Conservation (phyloP, 2,888 invertebrate genomes). For the Octonoba sinensis region DNA sequence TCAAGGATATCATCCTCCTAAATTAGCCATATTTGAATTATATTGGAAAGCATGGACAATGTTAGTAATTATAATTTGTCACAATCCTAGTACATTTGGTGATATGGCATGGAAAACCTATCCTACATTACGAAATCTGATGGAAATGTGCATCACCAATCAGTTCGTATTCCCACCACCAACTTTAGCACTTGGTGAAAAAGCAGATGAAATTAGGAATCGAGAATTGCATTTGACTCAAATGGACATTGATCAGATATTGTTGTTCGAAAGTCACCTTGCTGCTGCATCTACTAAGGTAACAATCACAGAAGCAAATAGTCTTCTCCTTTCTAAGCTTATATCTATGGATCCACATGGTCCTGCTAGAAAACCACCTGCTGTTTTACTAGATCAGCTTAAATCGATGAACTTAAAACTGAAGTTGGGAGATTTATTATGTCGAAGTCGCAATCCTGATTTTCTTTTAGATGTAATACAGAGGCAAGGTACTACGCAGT, state of each 20-base stretch:
- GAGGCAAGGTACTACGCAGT: conserved; percentile 75
- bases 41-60: conserved; percentile 97
- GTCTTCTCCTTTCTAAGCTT: conserved; percentile 85
- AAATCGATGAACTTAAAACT: conserved; percentile 82
- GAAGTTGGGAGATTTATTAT: conserved; percentile 88
- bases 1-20: conserved; percentile 86
- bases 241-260: conserved; percentile 82
- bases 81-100: conserved; percentile 91
- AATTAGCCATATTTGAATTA: conserved; percentile 88
- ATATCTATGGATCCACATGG: conserved; percentile 89
- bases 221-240: conserved; percentile 76
- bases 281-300: conserved; percentile 86
- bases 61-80: conserved; percentile 88
- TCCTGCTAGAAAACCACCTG: conserved; percentile 82
- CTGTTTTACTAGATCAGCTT: conserved; percentile 82
- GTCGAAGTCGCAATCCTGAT: conserved; percentile 89
- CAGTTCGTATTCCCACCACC: conserved; percentile 82
- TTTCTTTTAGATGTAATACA: conserved; percentile 93
- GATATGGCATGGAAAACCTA: conserved; percentile 86
- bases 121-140: conserved; percentile 88
- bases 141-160: conserved; percentile 96
- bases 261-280: conserved; percentile 91
- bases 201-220: conserved; percentile 76
- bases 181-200: conserved; percentile 76
- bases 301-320: conserved; percentile 88